A percentile compares a stretch with the other conserved stretches of the same genome.
phyloP scores from a whole-genome alignment of 2,888 invertebrate species.

The Acholoe squamosa region DNA sequence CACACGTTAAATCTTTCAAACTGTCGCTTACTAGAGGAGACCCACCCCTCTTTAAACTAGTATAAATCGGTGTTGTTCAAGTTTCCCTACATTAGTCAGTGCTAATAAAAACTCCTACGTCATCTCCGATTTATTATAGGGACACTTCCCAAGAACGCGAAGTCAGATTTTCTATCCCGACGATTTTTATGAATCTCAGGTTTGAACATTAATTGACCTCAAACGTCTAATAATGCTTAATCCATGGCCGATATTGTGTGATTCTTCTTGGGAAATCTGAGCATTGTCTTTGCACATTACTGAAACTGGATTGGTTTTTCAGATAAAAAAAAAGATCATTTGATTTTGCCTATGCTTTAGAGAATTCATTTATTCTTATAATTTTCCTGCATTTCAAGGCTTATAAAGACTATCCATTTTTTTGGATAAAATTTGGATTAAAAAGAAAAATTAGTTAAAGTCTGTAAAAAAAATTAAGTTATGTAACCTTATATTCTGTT shows the following conservation, averaged over 20 bases:
- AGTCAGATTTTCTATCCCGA: conserved; percentile 56
- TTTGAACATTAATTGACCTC: conserved; percentile 22
- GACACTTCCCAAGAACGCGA: conserved; percentile 37
- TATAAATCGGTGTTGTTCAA: no score
- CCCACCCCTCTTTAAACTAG: no score
- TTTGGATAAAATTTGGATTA: no score
- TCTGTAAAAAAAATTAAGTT: no score
- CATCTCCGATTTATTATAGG: conserved; percentile 36
- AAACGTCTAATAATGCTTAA: not conserved
- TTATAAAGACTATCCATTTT: no score
- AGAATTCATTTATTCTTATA: no score
- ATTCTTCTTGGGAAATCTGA: not conserved
- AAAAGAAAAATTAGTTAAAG: no score
- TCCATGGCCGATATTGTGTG: conserved; percentile 20
- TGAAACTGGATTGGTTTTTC: not conserved
- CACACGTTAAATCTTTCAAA: no score
- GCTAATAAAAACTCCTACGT: not conserved
- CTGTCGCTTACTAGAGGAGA: no score
- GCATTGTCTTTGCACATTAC: conserved; percentile 17
- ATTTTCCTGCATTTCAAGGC: no score
- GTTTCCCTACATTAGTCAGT: no score
- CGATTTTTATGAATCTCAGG: conserved; percentile 51
- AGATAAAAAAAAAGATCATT: not conserved
- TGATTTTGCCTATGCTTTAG: not conserved
- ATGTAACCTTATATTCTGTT: no score